Evolutionary conservation across 1,140 invertebrate genomes (phyloP).

Genomic region (Bombus waltoni): DNA sequence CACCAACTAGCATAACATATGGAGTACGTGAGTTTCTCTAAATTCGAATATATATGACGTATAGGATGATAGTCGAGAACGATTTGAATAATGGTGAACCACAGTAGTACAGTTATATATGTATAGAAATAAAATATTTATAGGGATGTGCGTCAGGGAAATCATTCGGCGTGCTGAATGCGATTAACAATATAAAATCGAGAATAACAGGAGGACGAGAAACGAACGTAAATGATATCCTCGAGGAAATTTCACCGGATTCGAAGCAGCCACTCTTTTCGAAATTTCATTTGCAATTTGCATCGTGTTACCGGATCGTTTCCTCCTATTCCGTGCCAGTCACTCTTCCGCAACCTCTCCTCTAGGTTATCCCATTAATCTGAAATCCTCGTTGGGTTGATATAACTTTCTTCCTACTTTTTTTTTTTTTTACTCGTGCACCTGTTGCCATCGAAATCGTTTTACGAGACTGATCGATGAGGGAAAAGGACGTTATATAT

Average conservation of each 20-base stretch:
- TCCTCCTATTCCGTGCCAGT: slow-evolving; percentile 22
- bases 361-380: slow-evolving; percentile 59
- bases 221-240: too few relatives aligned
- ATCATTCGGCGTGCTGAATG: too few relatives aligned
- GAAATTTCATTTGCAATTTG: slow-evolving; percentile 45
- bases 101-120: neutral
- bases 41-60: neutral
- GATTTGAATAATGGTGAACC: neutral
- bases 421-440: slow-evolving; percentile 48
- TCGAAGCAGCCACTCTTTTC: neutral
- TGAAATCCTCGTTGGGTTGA: slow-evolving; percentile 60
- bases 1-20: neutral
- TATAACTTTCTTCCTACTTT: slow-evolving; percentile 26
- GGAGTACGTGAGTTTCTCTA: neutral
- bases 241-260: neutral
- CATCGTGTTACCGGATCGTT: slow-evolving; percentile 4
- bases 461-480: slow-evolving; percentile 52
- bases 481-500: slow-evolving; percentile 55
- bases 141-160: neutral
- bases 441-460: slow-evolving; percentile 62
- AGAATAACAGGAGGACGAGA: neutral
- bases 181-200: neutral
- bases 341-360: slow-evolving; percentile 30
- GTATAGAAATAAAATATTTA: neutral
- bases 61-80: neutral